A percentile compares a stretch with the other conserved stretches of the same genome.
These are phyloP conservation scores for Hippolais icterina DNA, from an alignment of 2,113 vertebrate genomes.

Conservation along the genomic window DNA sequence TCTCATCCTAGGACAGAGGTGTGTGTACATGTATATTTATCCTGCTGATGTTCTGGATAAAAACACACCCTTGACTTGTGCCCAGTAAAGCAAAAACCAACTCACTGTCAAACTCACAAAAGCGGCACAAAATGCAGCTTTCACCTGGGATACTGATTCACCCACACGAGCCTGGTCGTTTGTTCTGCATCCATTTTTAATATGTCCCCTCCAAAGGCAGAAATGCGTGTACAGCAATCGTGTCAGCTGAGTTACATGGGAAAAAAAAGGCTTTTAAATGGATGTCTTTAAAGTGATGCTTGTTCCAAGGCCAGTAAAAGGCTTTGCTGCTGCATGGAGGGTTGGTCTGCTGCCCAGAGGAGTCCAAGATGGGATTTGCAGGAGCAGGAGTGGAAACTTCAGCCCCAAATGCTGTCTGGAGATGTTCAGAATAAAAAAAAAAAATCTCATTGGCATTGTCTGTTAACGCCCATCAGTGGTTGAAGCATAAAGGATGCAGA, in stretches of 20 bases:
- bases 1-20: background rate
- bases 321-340: background rate
- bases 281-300: background rate
- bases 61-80: background rate
- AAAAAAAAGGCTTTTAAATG: background rate
- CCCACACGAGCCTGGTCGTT: background rate
- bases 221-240: accelerated
- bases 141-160: background rate
- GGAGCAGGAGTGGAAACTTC: background rate
- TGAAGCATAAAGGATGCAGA: background rate
- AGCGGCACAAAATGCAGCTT: background rate
- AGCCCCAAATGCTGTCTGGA: background rate
- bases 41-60: background rate
- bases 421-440: background rate
- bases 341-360: background rate
- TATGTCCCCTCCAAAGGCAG: background rate
- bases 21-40: background rate
- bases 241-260: background rate
- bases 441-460: accelerated
- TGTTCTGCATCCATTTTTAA: background rate
- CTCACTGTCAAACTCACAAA: background rate
- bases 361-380: background rate
- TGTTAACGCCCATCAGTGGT: background rate
- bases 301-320: background rate
- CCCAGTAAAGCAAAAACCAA: background rate